Percentiles rank a stretch among this genome's conserved stretches.
These are phyloP conservation scores for Taphrorychus bicolor DNA, from an alignment of 2,888 invertebrate genomes.

Conservation along the genomic window DNA sequence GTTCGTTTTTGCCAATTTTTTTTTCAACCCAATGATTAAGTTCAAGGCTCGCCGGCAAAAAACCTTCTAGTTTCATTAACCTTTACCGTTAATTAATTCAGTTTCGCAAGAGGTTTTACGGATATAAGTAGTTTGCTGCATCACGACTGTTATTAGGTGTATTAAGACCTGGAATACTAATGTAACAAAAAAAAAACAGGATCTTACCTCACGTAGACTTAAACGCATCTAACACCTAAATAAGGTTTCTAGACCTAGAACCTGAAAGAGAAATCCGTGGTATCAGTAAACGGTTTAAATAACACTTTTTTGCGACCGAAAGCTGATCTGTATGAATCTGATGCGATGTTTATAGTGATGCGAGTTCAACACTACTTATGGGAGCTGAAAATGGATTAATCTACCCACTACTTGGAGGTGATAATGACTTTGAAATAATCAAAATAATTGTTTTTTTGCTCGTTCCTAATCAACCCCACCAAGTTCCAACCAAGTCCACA, in stretches of 20 bases:
- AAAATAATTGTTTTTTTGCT: background rate
- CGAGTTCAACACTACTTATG: no score
- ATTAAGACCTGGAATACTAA: background rate
- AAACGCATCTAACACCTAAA: slow-evolving; percentile 27
- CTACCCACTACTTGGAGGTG: no score
- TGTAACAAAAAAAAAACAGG: background rate
- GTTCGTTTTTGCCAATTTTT: background rate
- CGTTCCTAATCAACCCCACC: slow-evolving; percentile 50
- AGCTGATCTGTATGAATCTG: slow-evolving; percentile 22
- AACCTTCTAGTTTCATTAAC: slow-evolving; percentile 14
- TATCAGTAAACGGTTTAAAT: slow-evolving; percentile 15
- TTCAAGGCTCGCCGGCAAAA: slow-evolving; percentile 15
- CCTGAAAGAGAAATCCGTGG: slow-evolving; percentile 32
- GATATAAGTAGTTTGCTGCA: slow-evolving; percentile 11
- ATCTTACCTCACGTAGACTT: slow-evolving; percentile 28
- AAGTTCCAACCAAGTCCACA: slow-evolving; percentile 47
- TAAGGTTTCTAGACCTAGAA: slow-evolving; percentile 19
- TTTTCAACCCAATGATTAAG: slow-evolving; percentile 11
- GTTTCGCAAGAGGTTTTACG: slow-evolving; percentile 23
- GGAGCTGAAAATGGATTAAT: background rate
- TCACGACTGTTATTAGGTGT: no score
- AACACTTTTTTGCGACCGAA: slow-evolving; percentile 13
- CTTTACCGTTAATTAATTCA: slow-evolving; percentile 11
- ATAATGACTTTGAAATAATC: no score
- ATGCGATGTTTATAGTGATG: slow-evolving; percentile 2